A percentile compares a stretch with the other conserved stretches of the same genome.
These are phyloP conservation scores for Hypolimnas misippus DNA, from an alignment of 2,888 invertebrate species.

Conservation along the genomic window DNA sequence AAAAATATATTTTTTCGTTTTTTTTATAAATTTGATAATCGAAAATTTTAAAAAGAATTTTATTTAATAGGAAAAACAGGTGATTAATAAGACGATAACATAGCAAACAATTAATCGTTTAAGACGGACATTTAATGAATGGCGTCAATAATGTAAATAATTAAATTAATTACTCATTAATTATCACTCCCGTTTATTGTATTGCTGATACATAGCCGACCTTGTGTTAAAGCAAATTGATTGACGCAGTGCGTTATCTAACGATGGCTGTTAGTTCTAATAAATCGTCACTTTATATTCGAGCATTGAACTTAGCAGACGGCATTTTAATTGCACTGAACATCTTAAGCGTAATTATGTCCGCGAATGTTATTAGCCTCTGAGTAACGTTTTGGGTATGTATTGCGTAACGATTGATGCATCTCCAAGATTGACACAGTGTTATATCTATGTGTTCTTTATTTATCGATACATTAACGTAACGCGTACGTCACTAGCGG, in stretches of 20 bases:
- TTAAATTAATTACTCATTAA: constrained; percentile 30
- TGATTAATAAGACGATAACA: background rate
- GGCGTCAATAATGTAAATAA: constrained; percentile 24
- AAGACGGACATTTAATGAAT: constrained; percentile 6
- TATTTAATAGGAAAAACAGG: no score
- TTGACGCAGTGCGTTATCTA: constrained; percentile 31
- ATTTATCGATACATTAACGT: constrained; percentile 22
- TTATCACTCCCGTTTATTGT: constrained; percentile 25
- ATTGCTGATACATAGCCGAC: constrained; percentile 20
- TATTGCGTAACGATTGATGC: constrained; percentile 15
- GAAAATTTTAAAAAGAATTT: no score
- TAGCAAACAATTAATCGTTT: constrained; percentile 7
- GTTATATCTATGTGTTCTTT: background rate
- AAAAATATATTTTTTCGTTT: no score
- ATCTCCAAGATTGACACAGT: background rate
- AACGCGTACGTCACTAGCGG: constrained; percentile 59
- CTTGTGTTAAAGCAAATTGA: constrained; percentile 37
- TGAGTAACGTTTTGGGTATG: constrained; percentile 28
- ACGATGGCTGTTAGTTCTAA: constrained; percentile 35
- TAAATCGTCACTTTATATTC: constrained; percentile 46
- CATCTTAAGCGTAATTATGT: constrained; percentile 11
- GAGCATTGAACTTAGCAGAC: constrained; percentile 45
- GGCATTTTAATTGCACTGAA: constrained; percentile 12
- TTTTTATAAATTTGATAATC: background rate
- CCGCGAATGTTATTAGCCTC: constrained; percentile 31